A percentile compares a stretch with the other conserved stretches of the same genome.
Evolutionary conservation across 2,888 invertebrate genomes (phyloP).

Genomic region (Pseudococcus jackbeardsleyi): DNA sequence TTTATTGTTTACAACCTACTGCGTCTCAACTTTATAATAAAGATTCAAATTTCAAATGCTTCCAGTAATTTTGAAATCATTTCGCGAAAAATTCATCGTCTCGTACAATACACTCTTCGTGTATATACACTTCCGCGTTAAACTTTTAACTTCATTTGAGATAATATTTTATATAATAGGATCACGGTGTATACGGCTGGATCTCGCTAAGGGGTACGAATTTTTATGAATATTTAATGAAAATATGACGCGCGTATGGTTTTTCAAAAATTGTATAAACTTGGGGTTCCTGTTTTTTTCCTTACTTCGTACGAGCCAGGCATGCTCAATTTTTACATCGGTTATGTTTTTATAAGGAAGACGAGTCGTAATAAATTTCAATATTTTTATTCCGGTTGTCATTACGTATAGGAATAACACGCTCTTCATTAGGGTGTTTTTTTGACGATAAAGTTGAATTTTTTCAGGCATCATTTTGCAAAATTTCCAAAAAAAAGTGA

Average conservation of each 20-base stretch:
- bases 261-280: background rate
- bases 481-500: no score
- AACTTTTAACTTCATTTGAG: background rate
- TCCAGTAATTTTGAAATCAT: conserved; percentile 1
- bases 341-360: background rate
- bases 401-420: background rate
- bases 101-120: background rate
- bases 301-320: background rate
- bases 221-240: conserved; percentile 46
- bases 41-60: conserved; percentile 24
- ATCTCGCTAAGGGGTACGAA: background rate
- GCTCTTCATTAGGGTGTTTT: no score
- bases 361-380: conserved; percentile 1
- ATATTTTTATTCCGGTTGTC: background rate
- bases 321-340: background rate
- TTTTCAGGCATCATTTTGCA: no score
- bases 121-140: background rate
- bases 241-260: background rate
- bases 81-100: background rate
- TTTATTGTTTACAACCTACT: background rate
- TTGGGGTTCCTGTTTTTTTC: background rate
- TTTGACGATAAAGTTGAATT: no score
- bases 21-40: background rate
- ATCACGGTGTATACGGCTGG: background rate
- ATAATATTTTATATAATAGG: background rate